Conservation (phyloP, 1,140 invertebrate species). For the Caenorhabditis elegans region WBcel235 BX284602.5:8971501-8972000, state of each 20-base stretch:
- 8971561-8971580: background rate
- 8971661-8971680: background rate
- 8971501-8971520: background rate
- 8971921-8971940: background rate
- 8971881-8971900: background rate
- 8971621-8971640: background rate
- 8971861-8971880: background rate
- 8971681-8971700: background rate
- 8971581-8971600: background rate
- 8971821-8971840: background rate
- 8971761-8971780: conserved; percentile 4
- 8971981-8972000: background rate
- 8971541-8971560: background rate
- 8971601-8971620: conserved; percentile 15
- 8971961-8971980: background rate
- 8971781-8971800: background rate
- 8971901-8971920: background rate
- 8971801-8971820: conserved; percentile 17
- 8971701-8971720: background rate
- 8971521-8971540: background rate
- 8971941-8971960: background rate
- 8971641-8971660: conserved; percentile 3
- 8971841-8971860: background rate
- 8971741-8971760: background rate
- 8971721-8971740: no score